Evolutionary conservation across 2,888 invertebrate genomes (phyloP), one percentile per base, ranked within the genome.

Genomic region (Desoria tigrina): DNA sequence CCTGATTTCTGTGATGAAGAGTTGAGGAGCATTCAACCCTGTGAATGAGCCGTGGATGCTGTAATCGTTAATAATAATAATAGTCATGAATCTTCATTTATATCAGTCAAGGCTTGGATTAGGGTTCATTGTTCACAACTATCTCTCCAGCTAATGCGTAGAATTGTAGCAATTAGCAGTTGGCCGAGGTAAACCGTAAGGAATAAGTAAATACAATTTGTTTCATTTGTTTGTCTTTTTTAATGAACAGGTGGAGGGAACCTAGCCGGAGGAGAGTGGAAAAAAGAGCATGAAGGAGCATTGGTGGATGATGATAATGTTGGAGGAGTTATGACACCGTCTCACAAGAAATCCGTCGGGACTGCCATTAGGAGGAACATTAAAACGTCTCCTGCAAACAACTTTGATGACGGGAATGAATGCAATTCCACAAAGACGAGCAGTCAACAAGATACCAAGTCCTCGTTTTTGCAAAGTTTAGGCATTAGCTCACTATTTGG

Each of bases 221-320:
- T 50, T 63, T 62, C 53, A 56, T 64, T 58, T 64, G 59, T 53
- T 64, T 63, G 53, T 39, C 58, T 58, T n/a, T n/a, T n/a, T 63
- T 63, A 58, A 61, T 64, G 37, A 58, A 50, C 64, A 64, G 64
- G 64, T 63, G 63, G 39, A 50, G 64, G 64, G 57, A 57, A 27
- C 21, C 6, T 24, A 39, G 61, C 39, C 11, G 32, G 16, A 42
- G 42, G 6, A 49, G 14, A 21, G 16, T 54, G 6, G 54, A 18
- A 6, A 45, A 45, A 45, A n/a, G 32, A 32, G 32, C 32, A 7
- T 32, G 11, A 45, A 45, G 45, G 45, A 45, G 45, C n/a, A 45
- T 45, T 45, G 21, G 45, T n/a, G 24, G 50, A 28, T 49, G 60
- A 18, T 26, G 60, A 51, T 37, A 51, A 51, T 21, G 60, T 50